These are phyloP conservation scores for Puffinus mauretanicus DNA, from an alignment of 2,113 vertebrate species.

Conservation along the genomic window DNA sequence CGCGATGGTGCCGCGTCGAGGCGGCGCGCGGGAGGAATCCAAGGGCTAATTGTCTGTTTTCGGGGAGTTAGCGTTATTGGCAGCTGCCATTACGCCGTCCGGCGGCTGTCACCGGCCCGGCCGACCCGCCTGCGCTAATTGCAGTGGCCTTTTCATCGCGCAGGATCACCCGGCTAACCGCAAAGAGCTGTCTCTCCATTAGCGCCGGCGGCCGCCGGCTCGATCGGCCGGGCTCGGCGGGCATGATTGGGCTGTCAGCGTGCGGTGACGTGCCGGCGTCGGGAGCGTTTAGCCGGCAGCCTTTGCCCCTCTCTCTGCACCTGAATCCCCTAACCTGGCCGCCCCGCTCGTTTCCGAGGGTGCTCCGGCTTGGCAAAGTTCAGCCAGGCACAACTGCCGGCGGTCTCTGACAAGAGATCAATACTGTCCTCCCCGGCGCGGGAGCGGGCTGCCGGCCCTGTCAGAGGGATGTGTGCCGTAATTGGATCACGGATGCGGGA, in stretches of 20 bases:
- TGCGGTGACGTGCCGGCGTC: conserved; percentile 71
- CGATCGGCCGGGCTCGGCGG: conserved; percentile 69
- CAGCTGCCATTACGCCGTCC: conserved; percentile 84
- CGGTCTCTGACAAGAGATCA: conserved; percentile 98
- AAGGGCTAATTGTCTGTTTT: conserved; percentile 84
- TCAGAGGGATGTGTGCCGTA: conserved; percentile 96
- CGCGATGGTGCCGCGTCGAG: neutral
- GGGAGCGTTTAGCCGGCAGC: conserved; percentile 78
- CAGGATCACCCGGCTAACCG: conserved; percentile 83
- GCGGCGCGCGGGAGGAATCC: conserved; percentile 64
- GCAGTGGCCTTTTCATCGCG: conserved; percentile 94
- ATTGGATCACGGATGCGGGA: conserved; percentile 97
- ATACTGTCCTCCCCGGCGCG: conserved; percentile 93
- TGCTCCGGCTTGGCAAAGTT: conserved; percentile 81
- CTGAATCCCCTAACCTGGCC: conserved; percentile 81
- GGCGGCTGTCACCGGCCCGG: conserved; percentile 79
- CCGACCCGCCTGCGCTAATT: conserved; percentile 82
- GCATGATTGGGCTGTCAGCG: conserved; percentile 74
- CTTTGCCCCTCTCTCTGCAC: conserved; percentile 80
- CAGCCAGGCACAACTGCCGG: conserved; percentile 81
- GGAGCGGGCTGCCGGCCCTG: conserved; percentile 96
- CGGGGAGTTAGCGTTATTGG: conserved; percentile 83
- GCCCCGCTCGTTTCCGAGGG: conserved; percentile 83
- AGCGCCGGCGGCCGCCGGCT: conserved; percentile 72
- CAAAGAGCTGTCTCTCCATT: conserved; percentile 81